phyloP scores from a whole-genome alignment of 2,797 vertebrate species.

The Zonotrichia albicollis region DNA sequence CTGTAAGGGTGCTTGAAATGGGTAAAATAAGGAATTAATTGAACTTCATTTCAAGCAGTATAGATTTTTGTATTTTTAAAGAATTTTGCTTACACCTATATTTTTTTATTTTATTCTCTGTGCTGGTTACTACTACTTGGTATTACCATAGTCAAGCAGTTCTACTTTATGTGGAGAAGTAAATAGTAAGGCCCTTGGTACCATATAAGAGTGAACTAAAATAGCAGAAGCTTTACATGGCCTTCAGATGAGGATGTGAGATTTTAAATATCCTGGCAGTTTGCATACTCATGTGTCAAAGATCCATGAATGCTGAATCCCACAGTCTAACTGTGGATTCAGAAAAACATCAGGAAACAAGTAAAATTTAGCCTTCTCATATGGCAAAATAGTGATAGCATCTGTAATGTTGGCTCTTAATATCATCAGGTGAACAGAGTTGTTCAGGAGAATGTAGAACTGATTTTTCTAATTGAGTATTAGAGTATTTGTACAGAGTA shows the following conservation, averaged over 20 bases:
- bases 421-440: not conserved
- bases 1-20: slow-evolving; percentile 58
- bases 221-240: not conserved
- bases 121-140: not conserved
- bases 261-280: not conserved
- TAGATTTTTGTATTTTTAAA: not conserved
- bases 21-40: slow-evolving; percentile 67
- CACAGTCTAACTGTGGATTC: not conserved
- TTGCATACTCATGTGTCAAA: not conserved
- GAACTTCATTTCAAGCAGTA: slow-evolving; percentile 28
- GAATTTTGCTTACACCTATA: not conserved
- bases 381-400: not conserved
- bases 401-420: not conserved
- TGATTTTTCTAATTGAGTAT: not conserved
- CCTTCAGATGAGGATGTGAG: not conserved
- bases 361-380: not conserved
- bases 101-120: not conserved
- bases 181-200: not conserved
- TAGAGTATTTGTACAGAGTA: not conserved
- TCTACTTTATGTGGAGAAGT: not conserved
- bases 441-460: not conserved
- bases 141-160: not conserved
- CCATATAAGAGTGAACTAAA: not conserved
- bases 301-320: not conserved
- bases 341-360: not conserved